phyloP scores from a whole-genome alignment of 2,113 vertebrate genomes.

The Cynocephalus volans region DNA sequence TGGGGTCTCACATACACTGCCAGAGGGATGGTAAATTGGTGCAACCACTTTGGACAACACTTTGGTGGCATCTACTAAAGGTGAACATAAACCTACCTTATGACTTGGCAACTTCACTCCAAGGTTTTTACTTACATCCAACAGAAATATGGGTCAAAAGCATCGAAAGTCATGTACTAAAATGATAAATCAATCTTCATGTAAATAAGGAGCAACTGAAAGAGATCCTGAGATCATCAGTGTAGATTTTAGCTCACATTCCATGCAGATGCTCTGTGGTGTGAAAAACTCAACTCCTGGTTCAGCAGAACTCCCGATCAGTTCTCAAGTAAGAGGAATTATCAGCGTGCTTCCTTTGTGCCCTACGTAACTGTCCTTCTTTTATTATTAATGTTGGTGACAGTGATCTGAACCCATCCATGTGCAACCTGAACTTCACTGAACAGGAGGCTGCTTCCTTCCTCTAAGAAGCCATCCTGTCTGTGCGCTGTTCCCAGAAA shows the following conservation, averaged over 20 bases:
- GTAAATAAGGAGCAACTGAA: neutral
- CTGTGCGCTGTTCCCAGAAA: neutral
- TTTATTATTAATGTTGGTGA: neutral
- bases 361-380: neutral
- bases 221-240: neutral
- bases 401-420: neutral
- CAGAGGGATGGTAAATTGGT: neutral
- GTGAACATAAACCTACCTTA: neutral
- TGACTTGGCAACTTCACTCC: neutral
- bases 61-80: neutral
- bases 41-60: too few relatives aligned
- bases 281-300: neutral
- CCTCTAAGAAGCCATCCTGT: accelerated
- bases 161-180: too few relatives aligned
- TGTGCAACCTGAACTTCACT: neutral
- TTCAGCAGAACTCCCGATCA: neutral
- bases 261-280: neutral
- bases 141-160: neutral
- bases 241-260: neutral
- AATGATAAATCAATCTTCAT: neutral
- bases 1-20: too few relatives aligned
- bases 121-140: neutral
- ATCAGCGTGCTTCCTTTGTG: neutral
- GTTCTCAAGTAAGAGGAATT: neutral
- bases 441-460: neutral